Base-by-base conservation (phyloP, 2,797 vertebrate genomes). In the Malacoctenus gilli region DNA sequence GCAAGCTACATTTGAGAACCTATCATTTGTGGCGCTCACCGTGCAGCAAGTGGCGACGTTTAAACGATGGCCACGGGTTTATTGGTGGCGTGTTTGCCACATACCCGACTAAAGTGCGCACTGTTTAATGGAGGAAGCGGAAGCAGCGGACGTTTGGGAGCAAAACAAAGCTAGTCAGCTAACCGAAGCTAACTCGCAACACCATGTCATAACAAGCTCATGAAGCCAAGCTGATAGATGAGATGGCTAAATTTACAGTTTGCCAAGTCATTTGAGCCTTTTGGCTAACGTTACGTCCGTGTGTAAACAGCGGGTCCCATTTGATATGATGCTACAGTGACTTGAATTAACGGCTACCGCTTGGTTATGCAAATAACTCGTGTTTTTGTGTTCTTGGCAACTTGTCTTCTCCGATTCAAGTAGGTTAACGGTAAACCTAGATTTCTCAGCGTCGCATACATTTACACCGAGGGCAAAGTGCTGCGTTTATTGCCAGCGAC, bases 181-280 rank as follows among this genome's bases (percentile, higher is more conserved):
- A 83, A 52, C 56, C 22, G 3, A 51, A 1, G 74, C 75, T 79
- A 79, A 65, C 59, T 37, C 28, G n/a, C 77, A 79, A 65, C 61
- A 40, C 28, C 16, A 15, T 53, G 42, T 40, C 51, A 68, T 19
- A 23, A 68, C 59, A 74, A 60, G 40, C 52, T 23, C 3, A 16
- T 5, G 0, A 15, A 63, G 44, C 52, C 21, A 43, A 16, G 25
- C 13, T 20, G 40, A 11, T 43, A 13, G 32, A 40, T 53, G n/a
- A 34, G 14, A 28, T 31, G 19, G 52, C 19, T 55, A 46, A 28
- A 23, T 28, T 44, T 39, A 1, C 35, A 12, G 49, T 32, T 35
- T 32, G 15, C 30, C 3, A 21, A 19, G 42, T 22, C 41, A 32
- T 6, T 25, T 4, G n/a, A 25, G 16, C 13, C 5, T 4, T n/a